Conservation (phyloP, 1,140 invertebrate species). For the Paraescarpia echinospica region DNA sequence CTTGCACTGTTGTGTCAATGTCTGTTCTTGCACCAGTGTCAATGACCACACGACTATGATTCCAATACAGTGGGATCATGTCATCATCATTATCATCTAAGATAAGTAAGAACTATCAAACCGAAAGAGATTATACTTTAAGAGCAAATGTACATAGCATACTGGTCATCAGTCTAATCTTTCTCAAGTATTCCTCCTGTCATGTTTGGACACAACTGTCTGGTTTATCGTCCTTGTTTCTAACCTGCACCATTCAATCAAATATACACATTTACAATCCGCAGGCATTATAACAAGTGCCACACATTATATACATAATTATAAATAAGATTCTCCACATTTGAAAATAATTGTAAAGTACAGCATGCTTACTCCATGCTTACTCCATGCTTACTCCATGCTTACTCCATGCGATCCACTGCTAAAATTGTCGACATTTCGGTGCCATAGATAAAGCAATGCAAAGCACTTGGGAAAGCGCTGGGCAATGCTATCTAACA, state of each 20-base stretch:
- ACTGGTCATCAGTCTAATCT: not conserved
- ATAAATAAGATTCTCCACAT: slow-evolving; percentile 6
- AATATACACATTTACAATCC: slow-evolving; percentile 6
- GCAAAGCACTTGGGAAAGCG: not conserved
- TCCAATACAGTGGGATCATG: not conserved
- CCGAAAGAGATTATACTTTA: not conserved
- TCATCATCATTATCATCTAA: not conserved
- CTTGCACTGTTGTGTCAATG: not conserved
- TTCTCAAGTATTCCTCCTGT: not conserved
- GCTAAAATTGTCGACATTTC: not conserved
- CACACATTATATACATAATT: not conserved
- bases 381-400: too few species aligned
- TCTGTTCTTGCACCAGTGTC: not conserved
- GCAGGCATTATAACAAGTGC: not conserved
- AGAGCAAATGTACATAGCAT: not conserved
- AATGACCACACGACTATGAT: not conserved
- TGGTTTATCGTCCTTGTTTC: not conserved
- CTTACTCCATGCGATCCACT: not conserved
- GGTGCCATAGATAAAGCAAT: not conserved
- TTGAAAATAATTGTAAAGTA: slow-evolving; percentile 7
- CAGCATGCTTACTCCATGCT: not conserved
- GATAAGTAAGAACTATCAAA: not conserved
- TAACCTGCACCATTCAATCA: not conserved
- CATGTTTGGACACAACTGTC: not conserved
- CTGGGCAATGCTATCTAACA: not conserved